Evolutionary conservation across 2,888 invertebrate genomes (phyloP).

Genomic region (Allophyes oxyacanthae): DNA sequence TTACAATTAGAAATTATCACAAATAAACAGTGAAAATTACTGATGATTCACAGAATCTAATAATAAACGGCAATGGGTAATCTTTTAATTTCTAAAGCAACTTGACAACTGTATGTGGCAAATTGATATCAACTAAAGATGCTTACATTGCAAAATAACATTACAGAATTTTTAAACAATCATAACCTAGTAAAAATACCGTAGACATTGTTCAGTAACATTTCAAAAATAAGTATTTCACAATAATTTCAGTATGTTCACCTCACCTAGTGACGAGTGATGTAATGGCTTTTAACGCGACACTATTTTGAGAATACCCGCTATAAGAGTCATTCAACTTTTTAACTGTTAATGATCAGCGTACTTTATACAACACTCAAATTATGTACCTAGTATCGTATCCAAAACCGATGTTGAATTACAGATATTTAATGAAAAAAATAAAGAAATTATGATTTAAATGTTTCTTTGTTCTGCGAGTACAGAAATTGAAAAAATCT

Average conservation of each 20-base stretch:
- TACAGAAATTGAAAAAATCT: constrained; percentile 7
- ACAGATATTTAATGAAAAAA: constrained; percentile 24
- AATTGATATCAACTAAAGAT: constrained; percentile 65
- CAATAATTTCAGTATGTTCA: constrained; percentile 53
- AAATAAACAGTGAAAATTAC: constrained; percentile 85
- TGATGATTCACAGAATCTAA: constrained; percentile 87
- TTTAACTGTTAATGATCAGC: constrained; percentile 24
- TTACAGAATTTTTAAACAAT: constrained; percentile 51
- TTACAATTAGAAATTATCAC: constrained; percentile 83
- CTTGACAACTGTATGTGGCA: constrained; percentile 62
- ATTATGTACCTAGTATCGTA: constrained; percentile 3
- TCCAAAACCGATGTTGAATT: constrained; percentile 14
- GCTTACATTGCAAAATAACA: constrained; percentile 60
- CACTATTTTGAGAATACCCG: constrained; percentile 27
- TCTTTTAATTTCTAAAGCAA: constrained; percentile 64
- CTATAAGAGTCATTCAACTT: constrained; percentile 61
- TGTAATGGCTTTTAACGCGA: constrained; percentile 24
- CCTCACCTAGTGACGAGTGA: constrained; percentile 28
- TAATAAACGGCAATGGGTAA: constrained; percentile 72
- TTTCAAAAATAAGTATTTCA: constrained; percentile 55
- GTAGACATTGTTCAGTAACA: constrained; percentile 51
- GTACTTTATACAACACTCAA: constrained; percentile 19
- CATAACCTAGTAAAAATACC: constrained; percentile 46
- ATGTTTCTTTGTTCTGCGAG: constrained; percentile 20
- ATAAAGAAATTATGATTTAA: too few species aligned